Evolutionary conservation across 2,113 vertebrate species (phyloP).

Genomic region (Tachuris rubrigastra): DNA sequence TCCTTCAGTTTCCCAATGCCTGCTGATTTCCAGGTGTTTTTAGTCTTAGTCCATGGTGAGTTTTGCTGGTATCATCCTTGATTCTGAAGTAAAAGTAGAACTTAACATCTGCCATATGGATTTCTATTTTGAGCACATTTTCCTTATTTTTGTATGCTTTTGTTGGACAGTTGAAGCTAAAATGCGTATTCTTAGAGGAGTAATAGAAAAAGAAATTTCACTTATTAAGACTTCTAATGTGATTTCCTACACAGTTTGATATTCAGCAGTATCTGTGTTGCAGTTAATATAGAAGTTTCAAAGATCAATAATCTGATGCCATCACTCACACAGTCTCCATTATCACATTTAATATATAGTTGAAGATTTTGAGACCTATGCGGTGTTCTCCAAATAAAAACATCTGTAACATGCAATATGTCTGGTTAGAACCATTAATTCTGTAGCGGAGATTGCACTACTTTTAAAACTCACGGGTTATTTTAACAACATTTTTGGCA

Average conservation of each 20-base stretch:
- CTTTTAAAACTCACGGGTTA: background rate
- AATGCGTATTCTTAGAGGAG: background rate
- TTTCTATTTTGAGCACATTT: background rate
- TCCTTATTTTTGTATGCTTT: background rate
- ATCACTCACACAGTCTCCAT: background rate
- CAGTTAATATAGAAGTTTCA: background rate
- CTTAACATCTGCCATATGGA: background rate
- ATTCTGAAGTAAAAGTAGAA: background rate
- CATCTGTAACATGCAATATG: background rate
- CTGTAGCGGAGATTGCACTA: background rate
- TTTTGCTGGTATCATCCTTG: background rate
- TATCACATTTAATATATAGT: background rate
- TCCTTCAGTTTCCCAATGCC: background rate
- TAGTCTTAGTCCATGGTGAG: background rate
- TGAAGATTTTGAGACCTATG: background rate
- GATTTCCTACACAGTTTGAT: background rate
- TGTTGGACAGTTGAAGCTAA: background rate
- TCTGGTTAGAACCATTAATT: background rate
- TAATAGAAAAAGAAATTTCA: background rate
- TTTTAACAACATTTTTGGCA: background rate
- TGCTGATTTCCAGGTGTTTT: background rate
- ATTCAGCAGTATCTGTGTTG: background rate
- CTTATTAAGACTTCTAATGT: background rate
- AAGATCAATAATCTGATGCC: background rate
- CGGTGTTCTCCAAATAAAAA: background rate